Percentiles rank a stretch among this genome's conserved stretches.
These are phyloP conservation scores for Pimephales promelas DNA, from an alignment of 2,113 vertebrate species.

Conservation along the genomic window DNA sequence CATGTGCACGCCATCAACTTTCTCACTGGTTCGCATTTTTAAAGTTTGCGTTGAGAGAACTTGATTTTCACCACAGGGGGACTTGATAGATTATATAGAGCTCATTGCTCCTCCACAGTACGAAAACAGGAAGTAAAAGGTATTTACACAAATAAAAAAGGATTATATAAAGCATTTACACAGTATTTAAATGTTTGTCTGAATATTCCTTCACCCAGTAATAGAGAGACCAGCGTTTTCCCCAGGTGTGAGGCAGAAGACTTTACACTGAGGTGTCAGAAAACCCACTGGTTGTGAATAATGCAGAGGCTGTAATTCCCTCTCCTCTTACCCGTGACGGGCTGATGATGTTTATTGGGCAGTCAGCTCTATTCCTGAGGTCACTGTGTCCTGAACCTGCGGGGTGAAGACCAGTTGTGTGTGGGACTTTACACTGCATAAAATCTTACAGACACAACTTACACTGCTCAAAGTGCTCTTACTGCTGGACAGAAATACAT, in stretches of 20 bases:
- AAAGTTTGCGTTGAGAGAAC: no score
- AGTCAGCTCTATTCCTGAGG: slow-evolving; percentile 43
- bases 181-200: background rate
- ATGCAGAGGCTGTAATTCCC: slow-evolving; percentile 39
- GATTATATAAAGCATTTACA: background rate
- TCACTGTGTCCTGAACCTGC: slow-evolving; percentile 63
- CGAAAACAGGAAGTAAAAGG: background rate
- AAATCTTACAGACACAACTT: background rate
- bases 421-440: slow-evolving; percentile 37
- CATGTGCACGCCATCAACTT: no score
- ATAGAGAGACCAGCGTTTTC: background rate
- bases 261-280: slow-evolving; percentile 31
- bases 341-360: slow-evolving; percentile 57
- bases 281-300: slow-evolving; percentile 43
- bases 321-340: slow-evolving; percentile 62
- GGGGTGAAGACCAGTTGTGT: slow-evolving; percentile 52
- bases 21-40: no score
- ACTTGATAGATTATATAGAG: no score
- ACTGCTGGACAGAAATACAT: background rate
- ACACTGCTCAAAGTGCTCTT: background rate
- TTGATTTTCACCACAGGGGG: no score
- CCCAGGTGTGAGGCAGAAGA: background rate
- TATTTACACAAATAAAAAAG: background rate
- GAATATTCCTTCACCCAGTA: background rate
- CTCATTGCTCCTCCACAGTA: background rate